These are phyloP conservation scores for Andrena marginata DNA, from an alignment of 2,888 invertebrate genomes.

Conservation along the genomic window DNA sequence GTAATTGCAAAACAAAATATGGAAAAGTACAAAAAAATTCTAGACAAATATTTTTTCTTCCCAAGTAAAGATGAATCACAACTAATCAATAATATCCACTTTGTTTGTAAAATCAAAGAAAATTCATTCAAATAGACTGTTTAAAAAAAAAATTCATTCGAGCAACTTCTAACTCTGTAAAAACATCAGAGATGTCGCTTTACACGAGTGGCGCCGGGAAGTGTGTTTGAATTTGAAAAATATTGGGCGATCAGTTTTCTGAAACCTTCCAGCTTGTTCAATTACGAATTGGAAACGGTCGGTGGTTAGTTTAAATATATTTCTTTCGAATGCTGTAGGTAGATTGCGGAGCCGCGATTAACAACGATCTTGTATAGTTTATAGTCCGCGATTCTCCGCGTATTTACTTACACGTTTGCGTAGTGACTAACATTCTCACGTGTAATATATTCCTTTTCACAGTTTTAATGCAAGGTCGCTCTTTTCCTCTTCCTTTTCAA, in stretches of 20 bases:
- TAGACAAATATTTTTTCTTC: no score
- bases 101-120: not conserved
- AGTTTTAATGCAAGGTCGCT: constrained; percentile 61
- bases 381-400: constrained; percentile 59
- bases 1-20: no score
- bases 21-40: no score
- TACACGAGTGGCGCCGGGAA: not conserved
- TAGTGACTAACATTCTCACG: constrained; percentile 64
- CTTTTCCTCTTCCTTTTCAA: constrained; percentile 26
- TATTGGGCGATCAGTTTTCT: not conserved
- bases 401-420: constrained; percentile 59
- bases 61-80: no score
- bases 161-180: not conserved
- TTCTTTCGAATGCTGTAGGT: constrained; percentile 78
- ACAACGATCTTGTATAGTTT: constrained; percentile 79
- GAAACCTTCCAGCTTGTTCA: not conserved
- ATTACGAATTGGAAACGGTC: constrained; percentile 41
- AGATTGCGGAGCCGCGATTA: constrained; percentile 80
- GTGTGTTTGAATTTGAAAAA: not conserved
- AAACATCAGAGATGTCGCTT: not conserved
- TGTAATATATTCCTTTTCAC: constrained; percentile 64
- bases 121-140: no score
- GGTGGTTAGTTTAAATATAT: constrained; percentile 73
- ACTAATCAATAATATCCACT: no score
- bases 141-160: not conserved